Evolutionary conservation across 2,888 invertebrate species (phyloP), one percentile per base, ranked within the genome.

Genomic region (Drosophila pegasa): DNA sequence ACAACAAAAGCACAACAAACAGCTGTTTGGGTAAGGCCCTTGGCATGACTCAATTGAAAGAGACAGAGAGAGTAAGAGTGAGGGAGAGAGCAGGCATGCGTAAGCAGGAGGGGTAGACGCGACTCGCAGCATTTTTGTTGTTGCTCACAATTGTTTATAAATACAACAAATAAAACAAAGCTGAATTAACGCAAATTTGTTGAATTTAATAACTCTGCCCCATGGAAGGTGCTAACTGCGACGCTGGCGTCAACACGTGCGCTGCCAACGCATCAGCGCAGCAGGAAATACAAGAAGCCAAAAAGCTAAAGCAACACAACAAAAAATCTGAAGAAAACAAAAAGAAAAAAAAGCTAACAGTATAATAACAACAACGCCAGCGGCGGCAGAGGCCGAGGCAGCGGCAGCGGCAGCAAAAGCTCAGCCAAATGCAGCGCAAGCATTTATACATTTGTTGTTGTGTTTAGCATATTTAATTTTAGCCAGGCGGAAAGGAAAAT

Each of bases 261-360:
- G 80, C 69, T 59, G 73, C 60, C 60, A 55, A 71, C 72, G 64
- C 75, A 43, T 56, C 52, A 55, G 63, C 29, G 22, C 71, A 84
- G 79, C 86, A 87, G 80, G 80, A 80, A 80, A 88, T 67, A 81
- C 81, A 81, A 81, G 75, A 87, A 71, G 87, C 78, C 78, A 48
- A 76, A 56, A 65, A 48, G 43, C 61, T 29, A 51, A 18, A 45
- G 27, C 45, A 45, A 45, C 18, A 29, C n/a, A n/a, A n/a, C n/a
- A n/a, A n/a, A n/a, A 16, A 27, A 43, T 25, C 41, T n/a, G n/a
- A n/a, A n/a, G n/a, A 51, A 51, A 43, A 58, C 51, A 45, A 5
- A 37, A 27, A 45, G 3, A 4, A 27, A 20, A 40, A 45, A 48
- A 48, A 48, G 48, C 48, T 48, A 48, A 48, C 33, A 31, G 20